Evolutionary conservation across 2,888 invertebrate species (phyloP).

Genomic region (Xylota sylvarum): DNA sequence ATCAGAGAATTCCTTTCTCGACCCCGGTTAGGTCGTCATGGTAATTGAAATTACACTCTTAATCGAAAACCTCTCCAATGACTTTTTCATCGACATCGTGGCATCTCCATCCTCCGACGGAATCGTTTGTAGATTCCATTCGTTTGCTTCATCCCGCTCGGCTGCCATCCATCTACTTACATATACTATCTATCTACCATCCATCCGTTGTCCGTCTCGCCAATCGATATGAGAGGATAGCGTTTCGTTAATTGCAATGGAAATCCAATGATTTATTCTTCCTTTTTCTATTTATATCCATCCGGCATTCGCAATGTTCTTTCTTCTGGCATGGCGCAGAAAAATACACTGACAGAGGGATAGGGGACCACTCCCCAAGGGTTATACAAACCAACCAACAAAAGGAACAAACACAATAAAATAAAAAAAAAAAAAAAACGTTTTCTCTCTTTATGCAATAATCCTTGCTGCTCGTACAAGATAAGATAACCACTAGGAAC

Average conservation of each 20-base stretch:
- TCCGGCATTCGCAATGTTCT: constrained; percentile 34
- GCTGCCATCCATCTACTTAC: constrained; percentile 34
- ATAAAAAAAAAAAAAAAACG: background rate
- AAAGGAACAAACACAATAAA: constrained; percentile 1
- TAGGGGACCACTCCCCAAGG: constrained; percentile 48
- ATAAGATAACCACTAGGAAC: constrained; percentile 49
- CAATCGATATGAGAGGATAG: constrained; percentile 69
- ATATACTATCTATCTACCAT: constrained; percentile 43
- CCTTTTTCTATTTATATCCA: constrained; percentile 45
- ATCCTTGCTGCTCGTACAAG: constrained; percentile 45
- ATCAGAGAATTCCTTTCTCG: constrained; percentile 35
- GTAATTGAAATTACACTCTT: constrained; percentile 76
- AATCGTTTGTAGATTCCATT: constrained; percentile 53
- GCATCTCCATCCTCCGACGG: constrained; percentile 14
- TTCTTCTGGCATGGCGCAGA: constrained; percentile 26
- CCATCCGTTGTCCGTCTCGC: constrained; percentile 46
- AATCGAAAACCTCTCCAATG: constrained; percentile 75
- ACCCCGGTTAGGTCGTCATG: constrained; percentile 45
- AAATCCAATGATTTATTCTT: constrained; percentile 76
- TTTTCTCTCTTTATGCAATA: constrained; percentile 36
- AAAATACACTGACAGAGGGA: constrained; percentile 4
- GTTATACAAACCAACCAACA: constrained; percentile 50
- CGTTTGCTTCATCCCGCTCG: constrained; percentile 10
- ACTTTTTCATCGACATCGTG: constrained; percentile 70
- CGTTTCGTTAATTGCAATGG: constrained; percentile 75